phyloP scores from a whole-genome alignment of 2,113 vertebrate species.

The Larimichthys polyactis region DNA sequence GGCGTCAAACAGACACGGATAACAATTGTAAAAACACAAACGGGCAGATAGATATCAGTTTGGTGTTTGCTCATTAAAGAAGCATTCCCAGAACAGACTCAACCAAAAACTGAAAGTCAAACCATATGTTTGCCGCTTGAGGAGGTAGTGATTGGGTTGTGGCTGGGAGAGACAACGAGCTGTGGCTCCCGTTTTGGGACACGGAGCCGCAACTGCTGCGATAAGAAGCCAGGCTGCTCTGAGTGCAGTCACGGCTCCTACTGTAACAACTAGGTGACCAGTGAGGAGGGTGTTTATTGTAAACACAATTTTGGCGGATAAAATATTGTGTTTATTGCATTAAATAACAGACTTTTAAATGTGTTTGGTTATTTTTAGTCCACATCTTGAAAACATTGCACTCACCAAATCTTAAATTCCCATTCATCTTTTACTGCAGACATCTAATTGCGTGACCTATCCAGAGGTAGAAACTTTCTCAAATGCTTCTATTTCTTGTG shows the following conservation, averaged over 20 bases:
- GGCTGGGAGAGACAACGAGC: slow-evolving; percentile 54
- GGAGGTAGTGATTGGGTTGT: slow-evolving; percentile 61
- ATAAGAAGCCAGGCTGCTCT: slow-evolving; percentile 64
- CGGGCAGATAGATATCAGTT: slow-evolving; percentile 32
- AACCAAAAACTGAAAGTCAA: slow-evolving; percentile 38
- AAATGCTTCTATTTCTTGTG: slow-evolving; percentile 14
- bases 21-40: slow-evolving; percentile 19
- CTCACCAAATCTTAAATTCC: slow-evolving; percentile 24
- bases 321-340: slow-evolving; percentile 62
- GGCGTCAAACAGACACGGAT: background rate
- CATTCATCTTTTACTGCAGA: slow-evolving; percentile 35
- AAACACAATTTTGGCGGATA: slow-evolving; percentile 56
- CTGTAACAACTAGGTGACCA: slow-evolving; percentile 65
- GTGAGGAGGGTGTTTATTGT: slow-evolving; percentile 63
- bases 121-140: slow-evolving; percentile 58
- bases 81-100: slow-evolving; percentile 43
- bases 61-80: slow-evolving; percentile 34
- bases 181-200: slow-evolving; percentile 64
- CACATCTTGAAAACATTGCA: slow-evolving; percentile 25
- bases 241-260: slow-evolving; percentile 50
- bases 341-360: slow-evolving; percentile 60
- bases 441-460: background rate
- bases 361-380: slow-evolving; percentile 54
- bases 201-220: slow-evolving; percentile 73
- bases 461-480: background rate